Conservation (phyloP, 2,888 invertebrate genomes). For the Coleophora flavipennella region DNA sequence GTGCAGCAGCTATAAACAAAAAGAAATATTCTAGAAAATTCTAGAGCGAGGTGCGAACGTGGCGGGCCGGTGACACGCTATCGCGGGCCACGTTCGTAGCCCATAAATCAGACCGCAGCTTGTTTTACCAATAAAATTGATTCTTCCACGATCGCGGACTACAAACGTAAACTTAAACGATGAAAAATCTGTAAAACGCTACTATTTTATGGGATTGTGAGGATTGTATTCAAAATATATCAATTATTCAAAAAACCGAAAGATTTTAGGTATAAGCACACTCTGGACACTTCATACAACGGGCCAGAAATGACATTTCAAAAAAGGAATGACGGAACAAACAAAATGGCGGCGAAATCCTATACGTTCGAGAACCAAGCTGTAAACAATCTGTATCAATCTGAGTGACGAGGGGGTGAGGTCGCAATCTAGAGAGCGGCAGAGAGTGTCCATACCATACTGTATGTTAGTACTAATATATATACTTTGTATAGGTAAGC, state of each 20-base stretch:
- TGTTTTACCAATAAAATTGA: slow-evolving; percentile 70
- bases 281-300: no score
- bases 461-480: no score
- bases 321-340: no score
- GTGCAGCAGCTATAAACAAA: slow-evolving; percentile 23
- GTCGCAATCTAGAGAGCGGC: no score
- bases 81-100: slow-evolving; percentile 54
- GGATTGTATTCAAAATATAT: slow-evolving; percentile 1
- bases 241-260: no score
- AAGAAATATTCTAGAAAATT: slow-evolving; percentile 60
- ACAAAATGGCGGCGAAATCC: no score
- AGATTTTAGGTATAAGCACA: not conserved
- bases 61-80: slow-evolving; percentile 54
- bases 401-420: no score
- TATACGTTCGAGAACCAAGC: no score
- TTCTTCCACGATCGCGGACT: slow-evolving; percentile 43
- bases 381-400: no score
- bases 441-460: no score
- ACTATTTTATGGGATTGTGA: slow-evolving; percentile 5
- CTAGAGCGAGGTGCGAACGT: slow-evolving; percentile 57
- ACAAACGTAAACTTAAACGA: slow-evolving; percentile 26
- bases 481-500: no score
- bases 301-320: no score
- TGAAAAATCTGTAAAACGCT: not conserved
- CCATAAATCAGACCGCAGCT: slow-evolving; percentile 62